Conservation (phyloP, 2,888 invertebrate species). For the Himalopsyche japonica region DNA sequence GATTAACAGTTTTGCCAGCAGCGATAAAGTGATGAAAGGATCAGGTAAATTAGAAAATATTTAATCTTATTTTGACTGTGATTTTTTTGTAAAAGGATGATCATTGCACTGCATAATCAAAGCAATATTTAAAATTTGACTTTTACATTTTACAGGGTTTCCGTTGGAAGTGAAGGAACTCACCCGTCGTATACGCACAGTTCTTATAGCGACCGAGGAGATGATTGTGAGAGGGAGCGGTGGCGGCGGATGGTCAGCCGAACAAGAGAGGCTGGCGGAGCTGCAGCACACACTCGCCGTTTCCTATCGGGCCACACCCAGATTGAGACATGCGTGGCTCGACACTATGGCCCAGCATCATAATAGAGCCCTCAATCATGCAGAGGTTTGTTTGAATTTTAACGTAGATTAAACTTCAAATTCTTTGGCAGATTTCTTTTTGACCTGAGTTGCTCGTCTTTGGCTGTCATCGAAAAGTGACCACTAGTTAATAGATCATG, state of each 20-base stretch:
- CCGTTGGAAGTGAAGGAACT: constrained; percentile 91
- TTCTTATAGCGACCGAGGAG: constrained; percentile 92
- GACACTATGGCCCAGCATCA: constrained; percentile 91
- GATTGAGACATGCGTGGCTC: constrained; percentile 93
- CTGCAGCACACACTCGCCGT: constrained; percentile 90
- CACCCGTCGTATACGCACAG: constrained; percentile 90
- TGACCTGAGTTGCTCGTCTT: too few relatives aligned
- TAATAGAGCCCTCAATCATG: constrained; percentile 77
- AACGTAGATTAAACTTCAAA: background rate
- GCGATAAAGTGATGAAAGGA: constrained; percentile 93
- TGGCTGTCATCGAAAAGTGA: too few relatives aligned
- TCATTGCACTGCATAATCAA: too few relatives aligned
- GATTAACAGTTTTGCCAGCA: constrained; percentile 90
- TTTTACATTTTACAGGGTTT: constrained; percentile 60
- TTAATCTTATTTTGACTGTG: too few relatives aligned
- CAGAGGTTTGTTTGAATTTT: constrained; percentile 68
- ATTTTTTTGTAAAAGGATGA: too few relatives aligned
- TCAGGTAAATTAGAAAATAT: constrained; percentile 61
- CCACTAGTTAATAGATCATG: too few relatives aligned
- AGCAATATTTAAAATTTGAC: too few relatives aligned
- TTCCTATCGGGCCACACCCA: constrained; percentile 92
- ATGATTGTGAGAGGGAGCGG: constrained; percentile 88
- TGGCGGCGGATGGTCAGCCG: constrained; percentile 83
- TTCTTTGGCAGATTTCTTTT: background rate
- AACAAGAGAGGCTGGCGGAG: constrained; percentile 90